A percentile compares a stretch with the other conserved stretches of the same genome.
These are phyloP conservation scores for Lycaena phlaeas DNA, from an alignment of 2,888 invertebrate species.

Conservation along the genomic window DNA sequence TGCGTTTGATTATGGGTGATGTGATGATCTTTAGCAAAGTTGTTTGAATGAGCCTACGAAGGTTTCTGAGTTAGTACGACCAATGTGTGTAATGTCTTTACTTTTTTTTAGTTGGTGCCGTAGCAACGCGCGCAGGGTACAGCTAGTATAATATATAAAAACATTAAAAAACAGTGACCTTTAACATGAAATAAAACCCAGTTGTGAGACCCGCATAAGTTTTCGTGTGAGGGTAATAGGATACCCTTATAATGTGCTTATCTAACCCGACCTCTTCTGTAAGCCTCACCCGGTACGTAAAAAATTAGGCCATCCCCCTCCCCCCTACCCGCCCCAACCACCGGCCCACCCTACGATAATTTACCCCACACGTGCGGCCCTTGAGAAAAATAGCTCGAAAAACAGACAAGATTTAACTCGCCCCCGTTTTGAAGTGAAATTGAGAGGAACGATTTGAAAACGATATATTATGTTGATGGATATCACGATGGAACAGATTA, in stretches of 20 bases:
- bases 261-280: slow-evolving; percentile 41
- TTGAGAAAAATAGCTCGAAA: slow-evolving; percentile 71
- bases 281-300: slow-evolving; percentile 39
- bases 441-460: slow-evolving; percentile 19
- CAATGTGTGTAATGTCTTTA: too few relatives aligned
- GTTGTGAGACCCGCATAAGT: slow-evolving; percentile 17
- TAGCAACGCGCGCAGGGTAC: too few relatives aligned
- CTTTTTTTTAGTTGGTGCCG: too few relatives aligned
- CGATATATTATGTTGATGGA: slow-evolving; percentile 10
- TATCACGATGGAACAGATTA: too few relatives aligned
- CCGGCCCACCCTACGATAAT: slow-evolving; percentile 35
- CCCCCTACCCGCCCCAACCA: slow-evolving; percentile 21
- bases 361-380: slow-evolving; percentile 49
- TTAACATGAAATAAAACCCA: too few relatives aligned
- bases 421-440: slow-evolving; percentile 33
- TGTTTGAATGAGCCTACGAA: too few relatives aligned
- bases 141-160: too few relatives aligned
- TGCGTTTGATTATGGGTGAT: too few relatives aligned
- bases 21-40: too few relatives aligned
- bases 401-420: slow-evolving; percentile 62
- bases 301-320: slow-evolving; percentile 58
- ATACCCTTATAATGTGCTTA: slow-evolving; percentile 23
- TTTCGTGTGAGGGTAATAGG: slow-evolving; percentile 17
- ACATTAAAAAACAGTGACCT: too few relatives aligned
- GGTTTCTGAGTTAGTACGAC: too few relatives aligned